phyloP scores from a whole-genome alignment of 1,140 invertebrate genomes.

The Anastatus disparis region DNA sequence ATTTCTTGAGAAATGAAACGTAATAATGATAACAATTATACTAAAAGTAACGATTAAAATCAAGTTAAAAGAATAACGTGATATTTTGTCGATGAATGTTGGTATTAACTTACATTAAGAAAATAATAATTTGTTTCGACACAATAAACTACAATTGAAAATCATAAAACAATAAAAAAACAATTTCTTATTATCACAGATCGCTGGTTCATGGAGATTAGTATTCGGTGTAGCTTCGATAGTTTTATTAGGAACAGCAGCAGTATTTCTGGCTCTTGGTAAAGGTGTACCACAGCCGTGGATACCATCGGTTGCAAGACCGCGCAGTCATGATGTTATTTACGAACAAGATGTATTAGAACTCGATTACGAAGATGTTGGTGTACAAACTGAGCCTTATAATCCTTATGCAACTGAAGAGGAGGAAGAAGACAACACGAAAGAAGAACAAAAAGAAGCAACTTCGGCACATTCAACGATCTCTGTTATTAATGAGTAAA shows the following conservation, averaged over 20 bases:
- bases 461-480: slow-evolving; percentile 53
- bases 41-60: too few species aligned
- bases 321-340: slow-evolving; percentile 63
- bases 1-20: too few species aligned
- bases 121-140: too few species aligned
- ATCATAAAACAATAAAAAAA: too few species aligned
- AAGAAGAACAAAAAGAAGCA: slow-evolving; percentile 53
- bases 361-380: slow-evolving; percentile 65
- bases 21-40: too few species aligned
- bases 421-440: slow-evolving; percentile 52
- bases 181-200: too few species aligned
- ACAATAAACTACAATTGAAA: too few species aligned
- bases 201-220: slow-evolving; percentile 71
- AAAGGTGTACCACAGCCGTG: slow-evolving; percentile 71
- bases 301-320: slow-evolving; percentile 64
- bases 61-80: too few species aligned
- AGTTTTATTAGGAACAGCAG: slow-evolving; percentile 67
- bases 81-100: too few species aligned
- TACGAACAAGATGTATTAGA: slow-evolving; percentile 63
- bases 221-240: slow-evolving; percentile 71
- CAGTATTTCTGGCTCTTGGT: slow-evolving; percentile 69
- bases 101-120: too few species aligned
- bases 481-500: slow-evolving; percentile 44
- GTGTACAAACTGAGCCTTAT: slow-evolving; percentile 63
- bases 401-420: slow-evolving; percentile 51